Percentiles rank a stretch among this genome's conserved stretches.
Conservation (phyloP, 2,797 vertebrate species). For the Urocyon cinereoargenteus region DNA sequence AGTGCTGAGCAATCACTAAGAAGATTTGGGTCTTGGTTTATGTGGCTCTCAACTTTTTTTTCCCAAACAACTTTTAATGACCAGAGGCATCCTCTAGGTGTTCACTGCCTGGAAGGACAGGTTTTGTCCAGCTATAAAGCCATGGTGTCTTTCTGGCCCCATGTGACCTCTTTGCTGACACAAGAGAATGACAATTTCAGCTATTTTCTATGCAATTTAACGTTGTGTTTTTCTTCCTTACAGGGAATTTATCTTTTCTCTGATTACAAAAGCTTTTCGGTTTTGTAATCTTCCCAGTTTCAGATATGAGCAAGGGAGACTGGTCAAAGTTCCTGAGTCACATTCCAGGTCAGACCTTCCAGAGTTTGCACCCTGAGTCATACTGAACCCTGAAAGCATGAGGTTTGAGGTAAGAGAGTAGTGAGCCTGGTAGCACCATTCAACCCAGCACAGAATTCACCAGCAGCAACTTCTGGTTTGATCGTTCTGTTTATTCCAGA, state of each 20-base stretch:
- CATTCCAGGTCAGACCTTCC: neutral
- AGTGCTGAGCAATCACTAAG: neutral
- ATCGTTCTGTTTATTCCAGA: neutral
- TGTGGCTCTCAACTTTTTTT: neutral
- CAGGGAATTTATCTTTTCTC: neutral
- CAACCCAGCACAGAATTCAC: neutral
- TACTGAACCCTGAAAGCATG: neutral
- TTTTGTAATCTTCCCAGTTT: constrained; percentile 39
- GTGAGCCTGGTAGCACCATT: too few species aligned
- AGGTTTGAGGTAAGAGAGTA: neutral
- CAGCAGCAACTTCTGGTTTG: neutral
- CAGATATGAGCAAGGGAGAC: neutral
- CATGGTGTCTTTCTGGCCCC: neutral
- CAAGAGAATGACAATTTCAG: neutral
- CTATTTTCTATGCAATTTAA: neutral
- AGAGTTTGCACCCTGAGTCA: neutral
- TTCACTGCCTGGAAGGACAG: neutral
- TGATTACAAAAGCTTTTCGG: neutral
- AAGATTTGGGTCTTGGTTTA: neutral
- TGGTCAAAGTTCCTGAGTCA: neutral
- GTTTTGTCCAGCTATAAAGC: neutral
- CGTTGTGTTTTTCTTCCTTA: neutral
- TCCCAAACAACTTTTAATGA: neutral
- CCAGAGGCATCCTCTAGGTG: neutral
- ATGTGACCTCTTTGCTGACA: neutral